Evolutionary conservation across 2,888 invertebrate genomes (phyloP), one percentile per base, ranked within the genome.

Genomic region (Physocephala rufipes): DNA sequence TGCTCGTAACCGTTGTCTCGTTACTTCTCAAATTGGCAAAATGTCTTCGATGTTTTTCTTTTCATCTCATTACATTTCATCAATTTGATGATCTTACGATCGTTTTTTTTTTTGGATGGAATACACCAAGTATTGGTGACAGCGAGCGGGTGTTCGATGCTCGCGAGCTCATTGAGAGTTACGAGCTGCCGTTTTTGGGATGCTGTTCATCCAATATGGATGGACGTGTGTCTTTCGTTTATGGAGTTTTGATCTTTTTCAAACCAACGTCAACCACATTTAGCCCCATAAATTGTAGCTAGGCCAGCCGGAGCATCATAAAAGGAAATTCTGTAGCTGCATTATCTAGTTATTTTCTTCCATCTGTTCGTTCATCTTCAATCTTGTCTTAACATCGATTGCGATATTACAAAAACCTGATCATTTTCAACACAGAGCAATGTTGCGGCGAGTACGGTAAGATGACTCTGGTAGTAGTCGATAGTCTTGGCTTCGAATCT

Each of bases 151-250:
- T 24, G 30, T 9, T 19, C 63, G 12, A 28, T 58, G 24, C 30
- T 21, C 63, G 19, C n/a, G n/a, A n/a, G n/a, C n/a, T n/a, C n/a
- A n/a, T n/a, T n/a, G n/a, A 36, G 70, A 36, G 36, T 9, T 36
- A 9, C 9, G 12, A 26, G 66, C 61, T 53, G 51, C 66, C 71
- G 61, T 66, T 71, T 66, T 61, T 61, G 61, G n/a, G 61, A 66
- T 26, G 66, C 36, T 28, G 61, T 21, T 67, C 49, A 28, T 49
- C 59, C 24, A 7, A 26, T 47, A 58, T 26, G 45, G 43, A 12
- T 16, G 24, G 16, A 55, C 45, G 45, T 45, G 58, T 28, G 47
- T 45, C 61, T 43, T 24, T 36, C 66, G 24, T 51, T 66, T 53
- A 66, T 53, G 61, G 71, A 49, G 61, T 61, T 36, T 21, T 59